Evolutionary conservation across 2,888 invertebrate species (phyloP).

Genomic region (Pteria penguin): DNA sequence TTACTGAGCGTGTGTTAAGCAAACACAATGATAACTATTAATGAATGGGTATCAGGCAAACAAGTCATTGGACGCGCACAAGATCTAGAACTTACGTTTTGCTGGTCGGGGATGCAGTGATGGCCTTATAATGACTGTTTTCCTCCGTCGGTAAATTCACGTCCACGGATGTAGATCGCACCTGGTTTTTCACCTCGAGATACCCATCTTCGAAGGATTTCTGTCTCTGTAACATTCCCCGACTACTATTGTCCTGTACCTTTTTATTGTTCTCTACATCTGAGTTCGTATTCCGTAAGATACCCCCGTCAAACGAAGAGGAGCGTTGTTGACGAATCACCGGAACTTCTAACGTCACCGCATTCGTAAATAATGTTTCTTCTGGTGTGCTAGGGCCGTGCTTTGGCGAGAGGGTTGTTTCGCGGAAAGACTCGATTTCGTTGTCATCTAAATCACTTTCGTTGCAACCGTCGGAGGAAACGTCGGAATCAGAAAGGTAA

Average conservation of each 20-base stretch:
- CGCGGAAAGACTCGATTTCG: conserved; percentile 42
- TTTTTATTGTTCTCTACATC: conserved; percentile 6
- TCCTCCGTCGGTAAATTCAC: conserved; percentile 71
- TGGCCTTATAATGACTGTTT: conserved; percentile 63
- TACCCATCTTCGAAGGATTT: conserved; percentile 65
- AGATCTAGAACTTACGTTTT: too few relatives aligned
- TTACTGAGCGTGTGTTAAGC: too few relatives aligned
- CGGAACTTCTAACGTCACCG: conserved; percentile 73
- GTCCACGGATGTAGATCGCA: conserved; percentile 75
- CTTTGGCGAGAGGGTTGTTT: conserved; percentile 27
- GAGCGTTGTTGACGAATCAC: conserved; percentile 71
- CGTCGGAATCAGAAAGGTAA: conserved; percentile 53
- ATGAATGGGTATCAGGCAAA: too few relatives aligned
- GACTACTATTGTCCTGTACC: not conserved
- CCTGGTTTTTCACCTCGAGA: conserved; percentile 65
- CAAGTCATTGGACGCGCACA: not conserved
- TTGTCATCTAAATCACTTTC: conserved; percentile 53
- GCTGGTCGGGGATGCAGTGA: conserved; percentile 43
- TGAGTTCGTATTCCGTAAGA: conserved; percentile 23
- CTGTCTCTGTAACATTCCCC: conserved; percentile 56
- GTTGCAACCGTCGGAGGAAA: conserved; percentile 43
- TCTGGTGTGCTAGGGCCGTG: not conserved
- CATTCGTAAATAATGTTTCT: conserved; percentile 59
- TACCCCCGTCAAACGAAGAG: conserved; percentile 72
- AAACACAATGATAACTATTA: too few relatives aligned